These are phyloP conservation scores for Lysiphlebus fabarum DNA, from an alignment of 1,140 invertebrate genomes.

Conservation along the genomic window DNA sequence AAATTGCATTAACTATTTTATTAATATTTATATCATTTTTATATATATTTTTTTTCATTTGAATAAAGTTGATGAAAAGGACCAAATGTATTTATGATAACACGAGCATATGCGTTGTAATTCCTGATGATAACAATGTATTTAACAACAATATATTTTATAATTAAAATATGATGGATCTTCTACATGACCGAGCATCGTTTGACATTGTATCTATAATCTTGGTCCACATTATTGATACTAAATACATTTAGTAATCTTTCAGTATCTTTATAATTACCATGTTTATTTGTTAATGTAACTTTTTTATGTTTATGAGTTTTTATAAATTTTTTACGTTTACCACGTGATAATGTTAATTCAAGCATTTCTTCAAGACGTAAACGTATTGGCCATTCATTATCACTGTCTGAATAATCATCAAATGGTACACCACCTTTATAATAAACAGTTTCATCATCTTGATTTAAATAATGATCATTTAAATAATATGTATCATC, in stretches of 20 bases:
- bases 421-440: slow-evolving; percentile 26
- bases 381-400: slow-evolving; percentile 44
- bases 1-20: too few relatives aligned
- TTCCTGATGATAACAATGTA: too few relatives aligned
- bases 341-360: slow-evolving; percentile 40
- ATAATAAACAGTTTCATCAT: slow-evolving; percentile 16
- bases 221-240: slow-evolving; percentile 54
- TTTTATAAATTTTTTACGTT: slow-evolving; percentile 35
- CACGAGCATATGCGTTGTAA: too few relatives aligned
- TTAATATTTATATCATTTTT: too few relatives aligned
- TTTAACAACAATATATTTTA: background rate
- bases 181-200: slow-evolving; percentile 52
- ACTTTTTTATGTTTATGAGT: slow-evolving; percentile 30
- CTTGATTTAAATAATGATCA: slow-evolving; percentile 7
- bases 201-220: slow-evolving; percentile 50
- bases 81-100: too few relatives aligned
- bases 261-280: slow-evolving; percentile 48
- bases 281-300: slow-evolving; percentile 34
- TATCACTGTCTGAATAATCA: slow-evolving; percentile 32
- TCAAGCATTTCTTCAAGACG: slow-evolving; percentile 49
- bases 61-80: too few relatives aligned
- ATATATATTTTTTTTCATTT: too few relatives aligned
- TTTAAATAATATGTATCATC: background rate
- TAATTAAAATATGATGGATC: too few relatives aligned
- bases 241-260: slow-evolving; percentile 51